phyloP scores from a whole-genome alignment of 2,888 invertebrate genomes.

The Coleophora flavipennella region DNA sequence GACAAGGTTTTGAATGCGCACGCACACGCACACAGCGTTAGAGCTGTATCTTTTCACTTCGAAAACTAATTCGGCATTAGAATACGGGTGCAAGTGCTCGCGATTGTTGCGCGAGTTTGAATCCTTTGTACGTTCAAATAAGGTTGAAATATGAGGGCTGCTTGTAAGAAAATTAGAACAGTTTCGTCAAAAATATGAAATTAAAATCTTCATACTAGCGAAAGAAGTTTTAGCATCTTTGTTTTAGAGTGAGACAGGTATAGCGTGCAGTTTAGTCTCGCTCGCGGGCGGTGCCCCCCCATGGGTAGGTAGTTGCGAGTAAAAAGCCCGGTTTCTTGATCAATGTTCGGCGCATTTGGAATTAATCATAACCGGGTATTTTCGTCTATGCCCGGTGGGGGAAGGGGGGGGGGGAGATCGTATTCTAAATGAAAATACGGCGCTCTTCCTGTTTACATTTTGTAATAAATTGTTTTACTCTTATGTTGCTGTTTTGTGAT shows the following conservation, averaged over 20 bases:
- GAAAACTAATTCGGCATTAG: constrained; percentile 71
- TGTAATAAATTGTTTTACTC: constrained; percentile 71
- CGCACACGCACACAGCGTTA: constrained; percentile 50
- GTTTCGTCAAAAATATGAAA: constrained; percentile 73
- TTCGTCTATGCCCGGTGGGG: constrained; percentile 58
- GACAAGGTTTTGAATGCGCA: constrained; percentile 15
- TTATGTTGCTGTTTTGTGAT: constrained; percentile 40
- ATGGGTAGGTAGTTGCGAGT: constrained; percentile 70
- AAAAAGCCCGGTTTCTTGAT: constrained; percentile 71
- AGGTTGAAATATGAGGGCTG: constrained; percentile 22
- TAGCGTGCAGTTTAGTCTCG: constrained; percentile 63
- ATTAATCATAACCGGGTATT: constrained; percentile 73
- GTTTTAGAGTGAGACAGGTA: constrained; percentile 69
- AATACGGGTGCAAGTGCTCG: constrained; percentile 63
- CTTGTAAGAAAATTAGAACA: constrained; percentile 58
- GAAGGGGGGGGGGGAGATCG: constrained; percentile 46
- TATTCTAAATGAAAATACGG: constrained; percentile 72
- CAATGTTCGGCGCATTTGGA: constrained; percentile 71
- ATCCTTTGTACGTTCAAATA: constrained; percentile 16
- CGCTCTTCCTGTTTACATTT: constrained; percentile 72
- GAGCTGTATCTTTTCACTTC: constrained; percentile 73
- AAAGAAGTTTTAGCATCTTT: constrained; percentile 74
- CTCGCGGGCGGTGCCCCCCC: constrained; percentile 41
- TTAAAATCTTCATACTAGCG: constrained; percentile 74
- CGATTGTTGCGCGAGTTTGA: constrained; percentile 15